Percentiles rank a stretch among this genome's conserved stretches.
Conservation (phyloP, 2,797 vertebrate genomes). For the Eulemur albifrons region DNA sequence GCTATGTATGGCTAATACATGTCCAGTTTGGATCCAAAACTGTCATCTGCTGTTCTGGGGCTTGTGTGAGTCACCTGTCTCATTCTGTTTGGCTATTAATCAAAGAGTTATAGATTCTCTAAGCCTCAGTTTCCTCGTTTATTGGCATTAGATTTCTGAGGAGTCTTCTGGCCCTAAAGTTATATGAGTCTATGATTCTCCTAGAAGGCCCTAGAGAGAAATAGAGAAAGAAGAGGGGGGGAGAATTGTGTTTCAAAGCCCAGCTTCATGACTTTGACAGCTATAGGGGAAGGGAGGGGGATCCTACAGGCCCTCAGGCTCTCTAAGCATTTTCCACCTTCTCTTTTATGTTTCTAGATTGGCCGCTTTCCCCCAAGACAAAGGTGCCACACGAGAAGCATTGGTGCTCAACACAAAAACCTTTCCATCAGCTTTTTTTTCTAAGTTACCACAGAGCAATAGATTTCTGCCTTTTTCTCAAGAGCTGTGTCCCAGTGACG, state of each 20-base stretch:
- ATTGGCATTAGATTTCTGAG: background rate
- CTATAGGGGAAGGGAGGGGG: background rate
- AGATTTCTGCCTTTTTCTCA: background rate
- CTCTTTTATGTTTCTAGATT: background rate
- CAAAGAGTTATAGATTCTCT: background rate
- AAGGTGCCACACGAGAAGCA: background rate
- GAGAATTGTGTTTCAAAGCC: background rate
- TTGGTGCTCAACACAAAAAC: background rate
- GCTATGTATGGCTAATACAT: background rate
- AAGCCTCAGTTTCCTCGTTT: constrained; percentile 18
- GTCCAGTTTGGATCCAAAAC: background rate
- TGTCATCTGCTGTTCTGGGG: background rate
- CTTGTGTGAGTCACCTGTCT: constrained; percentile 30
- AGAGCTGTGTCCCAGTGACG: background rate
- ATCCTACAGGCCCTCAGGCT: background rate
- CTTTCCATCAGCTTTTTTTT: constrained; percentile 23
- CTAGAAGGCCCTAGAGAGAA: constrained; percentile 13
- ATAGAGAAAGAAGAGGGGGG: background rate
- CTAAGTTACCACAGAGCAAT: background rate
- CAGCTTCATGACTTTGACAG: background rate
- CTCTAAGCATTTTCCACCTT: constrained; percentile 15
- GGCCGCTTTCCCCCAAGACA: constrained; percentile 5
- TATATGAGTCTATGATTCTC: background rate
- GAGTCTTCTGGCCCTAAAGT: background rate
- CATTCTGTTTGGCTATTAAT: constrained; percentile 13